These are phyloP conservation scores for Brenthis daphne DNA, from an alignment of 2,888 invertebrate species.

Conservation along the genomic window DNA sequence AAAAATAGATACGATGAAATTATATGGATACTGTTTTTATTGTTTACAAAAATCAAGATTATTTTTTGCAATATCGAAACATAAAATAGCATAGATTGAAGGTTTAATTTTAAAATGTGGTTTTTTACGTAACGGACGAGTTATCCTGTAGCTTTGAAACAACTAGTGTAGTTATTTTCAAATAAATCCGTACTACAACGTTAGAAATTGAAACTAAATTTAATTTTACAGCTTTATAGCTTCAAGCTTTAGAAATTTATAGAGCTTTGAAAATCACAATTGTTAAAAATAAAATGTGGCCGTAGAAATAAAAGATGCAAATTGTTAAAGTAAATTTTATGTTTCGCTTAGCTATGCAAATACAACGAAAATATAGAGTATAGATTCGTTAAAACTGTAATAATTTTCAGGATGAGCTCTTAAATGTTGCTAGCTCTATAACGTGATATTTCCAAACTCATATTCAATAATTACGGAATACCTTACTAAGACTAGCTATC, in stretches of 20 bases:
- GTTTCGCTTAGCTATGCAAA: too few species aligned
- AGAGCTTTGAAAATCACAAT: neutral
- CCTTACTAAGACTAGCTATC: too few species aligned
- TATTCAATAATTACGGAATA: too few species aligned
- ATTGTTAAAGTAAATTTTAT: too few species aligned
- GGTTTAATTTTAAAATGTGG: neutral
- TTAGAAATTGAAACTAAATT: constrained; percentile 9
- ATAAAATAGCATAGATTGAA: neutral
- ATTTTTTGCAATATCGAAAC: neutral
- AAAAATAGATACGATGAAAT: neutral
- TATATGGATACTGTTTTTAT: neutral
- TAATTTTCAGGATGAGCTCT: too few species aligned
- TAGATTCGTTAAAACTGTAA: too few species aligned
- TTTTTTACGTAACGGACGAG: neutral
- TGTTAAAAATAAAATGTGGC: too few species aligned
- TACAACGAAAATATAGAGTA: too few species aligned
- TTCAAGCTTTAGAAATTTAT: neutral
- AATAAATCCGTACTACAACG: constrained; percentile 2
- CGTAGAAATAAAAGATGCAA: too few species aligned
- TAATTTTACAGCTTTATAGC: neutral
- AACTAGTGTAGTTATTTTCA: neutral
- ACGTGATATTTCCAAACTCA: too few species aligned
- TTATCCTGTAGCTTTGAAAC: constrained; percentile 8
- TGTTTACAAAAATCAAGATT: neutral
- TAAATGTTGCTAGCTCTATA: too few species aligned